phyloP scores from a whole-genome alignment of 2,888 invertebrate genomes.

The Loripinus fragilis region DNA sequence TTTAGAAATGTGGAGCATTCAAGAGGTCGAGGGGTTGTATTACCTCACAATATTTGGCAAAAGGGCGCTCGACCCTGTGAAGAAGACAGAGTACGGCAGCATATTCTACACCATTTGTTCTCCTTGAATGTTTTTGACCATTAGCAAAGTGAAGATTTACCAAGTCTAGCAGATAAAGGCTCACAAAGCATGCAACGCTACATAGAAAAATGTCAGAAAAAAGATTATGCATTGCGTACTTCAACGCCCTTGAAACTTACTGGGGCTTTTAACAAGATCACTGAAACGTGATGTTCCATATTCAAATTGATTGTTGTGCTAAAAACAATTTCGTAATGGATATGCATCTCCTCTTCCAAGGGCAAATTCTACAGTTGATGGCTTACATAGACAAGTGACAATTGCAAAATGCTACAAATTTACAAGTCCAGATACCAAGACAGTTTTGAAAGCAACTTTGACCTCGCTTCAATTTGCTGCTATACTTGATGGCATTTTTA shows the following conservation, averaged over 20 bases:
- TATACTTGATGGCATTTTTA: too few relatives aligned
- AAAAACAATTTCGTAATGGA: conserved; percentile 15
- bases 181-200: not conserved
- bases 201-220: not conserved
- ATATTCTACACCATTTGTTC: not conserved
- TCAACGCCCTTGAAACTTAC: too few relatives aligned
- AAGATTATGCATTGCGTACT: not conserved
- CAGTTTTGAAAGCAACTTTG: too few relatives aligned
- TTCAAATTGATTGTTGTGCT: conserved; percentile 9
- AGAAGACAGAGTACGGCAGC: too few relatives aligned
- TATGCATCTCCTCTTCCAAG: not conserved
- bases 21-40: too few relatives aligned
- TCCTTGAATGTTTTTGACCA: not conserved
- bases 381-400: not conserved
- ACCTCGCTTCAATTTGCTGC: too few relatives aligned
- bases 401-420: too few relatives aligned
- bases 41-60: too few relatives aligned
- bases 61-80: too few relatives aligned
- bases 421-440: not conserved
- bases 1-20: not conserved
- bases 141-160: not conserved
- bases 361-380: not conserved
- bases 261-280: not conserved
- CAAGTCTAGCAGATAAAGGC: not conserved
- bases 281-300: conserved; percentile 4